These are phyloP conservation scores for Smutsia temminckii DNA, from an alignment of 2,797 vertebrate species.

Conservation along the genomic window DNA sequence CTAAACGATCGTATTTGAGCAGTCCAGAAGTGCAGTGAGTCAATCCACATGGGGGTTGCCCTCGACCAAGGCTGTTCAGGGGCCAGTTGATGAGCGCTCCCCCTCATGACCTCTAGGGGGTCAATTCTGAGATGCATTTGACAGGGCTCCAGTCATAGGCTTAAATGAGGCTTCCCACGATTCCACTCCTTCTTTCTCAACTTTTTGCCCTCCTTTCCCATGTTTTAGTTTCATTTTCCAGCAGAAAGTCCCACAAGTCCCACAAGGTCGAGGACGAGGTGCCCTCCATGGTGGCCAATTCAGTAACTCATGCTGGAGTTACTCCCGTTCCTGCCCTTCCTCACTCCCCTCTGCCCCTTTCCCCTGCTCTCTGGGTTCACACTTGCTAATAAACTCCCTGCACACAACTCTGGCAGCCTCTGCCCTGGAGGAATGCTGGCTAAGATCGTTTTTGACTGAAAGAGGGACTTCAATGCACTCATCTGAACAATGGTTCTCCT, in stretches of 20 bases:
- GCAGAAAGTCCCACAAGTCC: background rate
- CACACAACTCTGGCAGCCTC: background rate
- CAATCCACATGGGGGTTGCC: background rate
- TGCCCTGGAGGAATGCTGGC: background rate
- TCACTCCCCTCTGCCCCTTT: too few species aligned
- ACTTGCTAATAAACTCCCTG: background rate
- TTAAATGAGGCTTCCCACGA: background rate
- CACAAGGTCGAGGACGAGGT: background rate
- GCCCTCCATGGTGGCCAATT: accelerated
- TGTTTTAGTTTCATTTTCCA: background rate
- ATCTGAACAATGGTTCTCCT: background rate
- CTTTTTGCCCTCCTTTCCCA: background rate
- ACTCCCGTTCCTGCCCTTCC: background rate
- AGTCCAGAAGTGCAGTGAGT: too few species aligned
- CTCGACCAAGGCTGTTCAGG: background rate
- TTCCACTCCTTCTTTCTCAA: background rate
- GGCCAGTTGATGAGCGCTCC: background rate
- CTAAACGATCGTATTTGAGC: accelerated
- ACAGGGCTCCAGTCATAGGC: background rate
- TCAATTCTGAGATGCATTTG: background rate
- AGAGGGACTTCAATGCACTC: background rate
- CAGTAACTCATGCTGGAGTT: background rate
- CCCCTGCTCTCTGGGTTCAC: background rate
- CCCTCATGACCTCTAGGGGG: background rate
- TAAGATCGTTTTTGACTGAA: background rate